Conservation (phyloP, 1,140 invertebrate genomes). For the Tetramorium alpestre region DNA sequence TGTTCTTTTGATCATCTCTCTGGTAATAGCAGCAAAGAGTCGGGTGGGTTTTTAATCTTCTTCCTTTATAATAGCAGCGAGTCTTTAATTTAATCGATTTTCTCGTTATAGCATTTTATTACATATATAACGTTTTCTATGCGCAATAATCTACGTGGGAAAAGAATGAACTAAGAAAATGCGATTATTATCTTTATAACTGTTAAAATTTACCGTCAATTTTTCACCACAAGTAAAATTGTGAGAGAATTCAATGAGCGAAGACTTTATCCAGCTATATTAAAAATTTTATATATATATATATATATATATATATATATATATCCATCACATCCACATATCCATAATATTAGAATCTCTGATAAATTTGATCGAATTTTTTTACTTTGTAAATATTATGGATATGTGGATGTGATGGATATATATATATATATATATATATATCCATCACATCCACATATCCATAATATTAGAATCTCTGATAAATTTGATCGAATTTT, state of each 20-base stretch:
- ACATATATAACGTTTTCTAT: not conserved
- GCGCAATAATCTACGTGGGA: not conserved
- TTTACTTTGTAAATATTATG: not conserved
- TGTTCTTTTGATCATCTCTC: slow-evolving; percentile 63
- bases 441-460: not conserved
- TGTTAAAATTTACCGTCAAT: not conserved
- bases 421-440: too few relatives aligned
- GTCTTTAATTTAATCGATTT: slow-evolving; percentile 52
- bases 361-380: not conserved
- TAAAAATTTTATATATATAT: not conserved
- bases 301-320: too few relatives aligned
- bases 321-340: not conserved
- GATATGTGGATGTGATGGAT: not conserved
- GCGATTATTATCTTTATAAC: slow-evolving; percentile 21
- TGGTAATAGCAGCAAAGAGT: slow-evolving; percentile 62
- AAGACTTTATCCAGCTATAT: not conserved
- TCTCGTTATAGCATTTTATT: slow-evolving; percentile 32
- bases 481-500: not conserved
- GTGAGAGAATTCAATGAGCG: not conserved
- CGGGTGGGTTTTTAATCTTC: slow-evolving; percentile 59
- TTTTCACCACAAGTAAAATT: not conserved
- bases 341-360: too few relatives aligned
- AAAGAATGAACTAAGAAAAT: not conserved
- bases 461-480: too few relatives aligned
- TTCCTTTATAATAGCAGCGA: slow-evolving; percentile 55